Evolutionary conservation across 2,888 invertebrate genomes (phyloP), one percentile per base, ranked within the genome.

Genomic region (Lithosia quadra): DNA sequence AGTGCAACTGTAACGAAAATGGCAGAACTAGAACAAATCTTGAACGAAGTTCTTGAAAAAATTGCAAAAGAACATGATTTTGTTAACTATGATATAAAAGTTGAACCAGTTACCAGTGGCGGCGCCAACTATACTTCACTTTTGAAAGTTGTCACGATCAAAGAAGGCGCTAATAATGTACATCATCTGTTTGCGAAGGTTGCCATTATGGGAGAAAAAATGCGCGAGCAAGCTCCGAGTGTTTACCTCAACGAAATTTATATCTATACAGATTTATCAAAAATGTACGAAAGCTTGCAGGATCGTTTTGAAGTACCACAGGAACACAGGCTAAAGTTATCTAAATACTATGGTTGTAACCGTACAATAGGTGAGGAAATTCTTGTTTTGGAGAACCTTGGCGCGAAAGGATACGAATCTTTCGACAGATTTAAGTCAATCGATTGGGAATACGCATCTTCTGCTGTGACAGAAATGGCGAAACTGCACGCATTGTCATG

Each of bases 71-170:
- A 84, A 73, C 78, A 81, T 21, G 63, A 78, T 7, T 78, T 79
- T 18, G n/a, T 66, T 0, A 63, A 79, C 28, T 79, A 83, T 43
- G 70, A 80, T 15, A 59, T 82, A 0, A 68, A 76, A 59, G 21
- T 85, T 8, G 65, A 76, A 57, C 77, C 81, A 0, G 73, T 84
- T 1, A 79, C 77, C 9, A 84, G 80, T 7, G 85, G 78, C 2
- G 88, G 88, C 2, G 88, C 87, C 0, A 88, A 88, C 68, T 89
- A 84, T 68, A 86, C 85, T 0, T 84, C 87, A 0, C 73, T 71
- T 9, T 65, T 89, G 0, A 86, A 75, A 68, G 28, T 68, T 10
- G 79, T 78, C 0, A 80, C 75, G 0, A 71, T 88, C 13, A 57
- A 75, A 0, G 75, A 79, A 15, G 71, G 65, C 0, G 58, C 76